Conservation (phyloP, 2,888 invertebrate species). For the Incurvaria masculella region DNA sequence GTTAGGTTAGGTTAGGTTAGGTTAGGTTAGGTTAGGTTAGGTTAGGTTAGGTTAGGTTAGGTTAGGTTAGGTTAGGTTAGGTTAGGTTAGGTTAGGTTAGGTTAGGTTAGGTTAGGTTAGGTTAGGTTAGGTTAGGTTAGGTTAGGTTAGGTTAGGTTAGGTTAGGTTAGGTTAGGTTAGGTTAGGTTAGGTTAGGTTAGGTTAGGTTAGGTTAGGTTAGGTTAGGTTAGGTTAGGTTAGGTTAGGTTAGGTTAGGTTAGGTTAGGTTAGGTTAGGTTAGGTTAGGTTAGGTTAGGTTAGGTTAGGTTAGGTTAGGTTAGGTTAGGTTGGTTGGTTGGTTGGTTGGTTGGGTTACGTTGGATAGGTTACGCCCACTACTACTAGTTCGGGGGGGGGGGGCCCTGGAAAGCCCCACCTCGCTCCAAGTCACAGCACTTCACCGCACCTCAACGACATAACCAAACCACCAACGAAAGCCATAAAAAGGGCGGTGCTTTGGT, state of each 20-base stretch:
- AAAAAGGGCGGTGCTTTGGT: no score
- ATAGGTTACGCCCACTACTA: no score
- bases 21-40: slow-evolving; percentile 10
- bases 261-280: slow-evolving; percentile 5
- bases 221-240: background rate
- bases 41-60: slow-evolving; percentile 10
- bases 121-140: background rate
- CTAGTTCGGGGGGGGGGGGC: no score
- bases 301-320: slow-evolving; percentile 4
- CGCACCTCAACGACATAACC: no score
- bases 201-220: background rate
- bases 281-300: slow-evolving; percentile 2
- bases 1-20: slow-evolving; percentile 12
- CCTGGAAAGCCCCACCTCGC: no score
- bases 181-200: background rate
- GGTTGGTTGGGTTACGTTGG: no score
- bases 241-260: slow-evolving; percentile 2
- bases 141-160: background rate
- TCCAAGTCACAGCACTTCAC: no score
- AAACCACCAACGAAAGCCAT: no score
- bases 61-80: slow-evolving; percentile 7
- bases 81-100: slow-evolving; percentile 4
- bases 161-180: background rate
- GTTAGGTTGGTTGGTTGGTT: slow-evolving; percentile 4
- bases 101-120: background rate